Percentiles rank a stretch among this genome's conserved stretches.
These are phyloP conservation scores for Sprattus sprattus DNA, from an alignment of 2,113 vertebrate species.

Conservation along the genomic window DNA sequence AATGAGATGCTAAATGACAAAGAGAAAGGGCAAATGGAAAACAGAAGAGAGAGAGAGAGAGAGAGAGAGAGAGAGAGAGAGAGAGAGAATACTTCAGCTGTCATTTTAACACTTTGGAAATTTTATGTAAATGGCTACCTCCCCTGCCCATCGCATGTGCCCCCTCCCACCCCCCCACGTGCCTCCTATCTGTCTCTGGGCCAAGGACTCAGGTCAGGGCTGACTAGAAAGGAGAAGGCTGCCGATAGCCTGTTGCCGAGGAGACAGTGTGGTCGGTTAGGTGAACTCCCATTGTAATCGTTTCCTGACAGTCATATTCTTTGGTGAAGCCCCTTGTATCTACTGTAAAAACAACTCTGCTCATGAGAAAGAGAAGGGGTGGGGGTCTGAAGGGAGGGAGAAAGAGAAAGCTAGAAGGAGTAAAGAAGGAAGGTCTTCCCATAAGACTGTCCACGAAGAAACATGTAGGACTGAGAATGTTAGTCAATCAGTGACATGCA, in stretches of 20 bases:
- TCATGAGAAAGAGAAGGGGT: conserved; percentile 3
- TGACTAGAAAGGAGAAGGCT: conserved; percentile 23
- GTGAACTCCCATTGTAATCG: conserved; percentile 53
- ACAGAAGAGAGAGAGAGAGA: not conserved
- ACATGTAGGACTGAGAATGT: not conserved
- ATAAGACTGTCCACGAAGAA: conserved; percentile 24
- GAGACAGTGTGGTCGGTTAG: conserved; percentile 48
- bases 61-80: conserved; percentile 20
- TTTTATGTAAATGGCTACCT: conserved; percentile 56
- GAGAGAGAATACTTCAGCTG: conserved; percentile 26
- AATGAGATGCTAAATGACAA: conserved; percentile 42
- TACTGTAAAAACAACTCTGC: conserved; percentile 51
- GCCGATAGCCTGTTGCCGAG: conserved; percentile 26
- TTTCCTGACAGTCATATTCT: conserved; percentile 51
- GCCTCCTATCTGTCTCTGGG: conserved; percentile 50
- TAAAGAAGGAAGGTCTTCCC: conserved; percentile 36
- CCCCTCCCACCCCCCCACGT: conserved; percentile 43
- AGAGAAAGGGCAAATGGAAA: conserved; percentile 46
- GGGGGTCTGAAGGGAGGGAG: not conserved
- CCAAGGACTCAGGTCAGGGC: conserved; percentile 32
- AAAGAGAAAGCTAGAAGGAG: not conserved
- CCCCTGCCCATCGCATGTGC: conserved; percentile 17
- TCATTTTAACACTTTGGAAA: conserved; percentile 59
- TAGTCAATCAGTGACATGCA: conserved; percentile 23
- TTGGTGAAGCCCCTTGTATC: conserved; percentile 53